Conservation (phyloP, 2,113 vertebrate species). For the Phyllopteryx taeniolatus region DNA sequence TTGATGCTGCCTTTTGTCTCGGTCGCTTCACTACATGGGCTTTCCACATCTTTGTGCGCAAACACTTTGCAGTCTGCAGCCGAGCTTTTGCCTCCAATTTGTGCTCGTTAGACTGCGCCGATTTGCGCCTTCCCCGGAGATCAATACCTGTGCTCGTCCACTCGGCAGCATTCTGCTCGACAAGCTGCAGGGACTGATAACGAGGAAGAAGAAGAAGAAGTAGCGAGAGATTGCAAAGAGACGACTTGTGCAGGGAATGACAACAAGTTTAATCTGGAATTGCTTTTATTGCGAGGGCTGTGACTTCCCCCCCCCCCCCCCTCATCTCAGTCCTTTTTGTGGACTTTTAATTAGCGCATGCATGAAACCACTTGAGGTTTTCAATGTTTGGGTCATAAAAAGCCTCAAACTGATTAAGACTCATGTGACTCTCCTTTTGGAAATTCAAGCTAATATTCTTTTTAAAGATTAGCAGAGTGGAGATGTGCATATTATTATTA, state of each 20-base stretch:
- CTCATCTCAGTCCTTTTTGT: slow-evolving; percentile 17
- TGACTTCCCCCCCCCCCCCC: slow-evolving; percentile 33
- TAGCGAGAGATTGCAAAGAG: slow-evolving; percentile 31
- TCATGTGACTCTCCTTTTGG: neutral
- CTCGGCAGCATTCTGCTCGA: slow-evolving; percentile 28
- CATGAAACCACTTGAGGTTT: neutral
- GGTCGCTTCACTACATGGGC: slow-evolving; percentile 14
- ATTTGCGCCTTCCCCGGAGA: slow-evolving; percentile 43
- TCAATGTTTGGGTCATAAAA: neutral
- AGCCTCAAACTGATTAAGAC: neutral
- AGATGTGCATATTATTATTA: neutral
- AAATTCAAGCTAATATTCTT: neutral
- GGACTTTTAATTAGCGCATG: slow-evolving; percentile 3
- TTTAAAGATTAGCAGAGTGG: neutral
- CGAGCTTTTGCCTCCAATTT: slow-evolving; percentile 60
- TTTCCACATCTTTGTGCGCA: slow-evolving; percentile 13
- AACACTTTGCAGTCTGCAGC: slow-evolving; percentile 25
- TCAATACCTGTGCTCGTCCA: slow-evolving; percentile 64
- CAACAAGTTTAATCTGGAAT: slow-evolving; percentile 57
- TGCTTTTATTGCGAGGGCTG: slow-evolving; percentile 39
- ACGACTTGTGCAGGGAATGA: slow-evolving; percentile 34
- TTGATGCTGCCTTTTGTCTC: neutral
- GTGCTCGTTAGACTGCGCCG: slow-evolving; percentile 60
- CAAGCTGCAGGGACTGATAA: slow-evolving; percentile 59
- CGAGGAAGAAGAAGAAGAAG: slow-evolving; percentile 5